These are phyloP conservation scores for Muntiacus reevesi DNA, from an alignment of 2,113 vertebrate species.

Conservation along the genomic window DNA sequence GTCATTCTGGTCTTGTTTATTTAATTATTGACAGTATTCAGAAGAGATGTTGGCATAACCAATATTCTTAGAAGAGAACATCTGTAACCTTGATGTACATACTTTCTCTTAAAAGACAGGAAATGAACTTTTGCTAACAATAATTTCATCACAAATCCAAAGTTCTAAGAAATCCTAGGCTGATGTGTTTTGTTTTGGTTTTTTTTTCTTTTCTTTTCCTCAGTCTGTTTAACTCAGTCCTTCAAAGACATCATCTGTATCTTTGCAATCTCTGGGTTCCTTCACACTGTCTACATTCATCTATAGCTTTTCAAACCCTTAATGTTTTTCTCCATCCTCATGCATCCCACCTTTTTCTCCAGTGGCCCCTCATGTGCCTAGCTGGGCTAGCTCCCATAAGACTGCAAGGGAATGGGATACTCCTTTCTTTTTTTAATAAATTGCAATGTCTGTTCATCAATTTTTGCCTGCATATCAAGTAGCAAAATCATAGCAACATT, in stretches of 20 bases:
- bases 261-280: not conserved
- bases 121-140: not conserved
- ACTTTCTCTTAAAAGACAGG: not conserved
- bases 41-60: not conserved
- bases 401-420: not conserved
- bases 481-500: not conserved
- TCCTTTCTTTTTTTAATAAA: not conserved
- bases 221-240: not conserved
- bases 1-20: not conserved
- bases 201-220: not conserved
- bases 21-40: not conserved
- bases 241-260: not conserved
- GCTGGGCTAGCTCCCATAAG: not conserved
- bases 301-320: not conserved
- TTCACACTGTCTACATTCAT: not conserved
- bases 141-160: not conserved
- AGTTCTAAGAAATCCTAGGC: not conserved
- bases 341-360: not conserved
- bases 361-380: not conserved
- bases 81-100: not conserved
- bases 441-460: not conserved
- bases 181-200: not conserved
- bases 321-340: too few relatives aligned
- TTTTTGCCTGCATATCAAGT: not conserved
- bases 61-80: not conserved